Evolutionary conservation across 2,113 vertebrate species (phyloP).

Genomic region (Enhydra lutris): DNA sequence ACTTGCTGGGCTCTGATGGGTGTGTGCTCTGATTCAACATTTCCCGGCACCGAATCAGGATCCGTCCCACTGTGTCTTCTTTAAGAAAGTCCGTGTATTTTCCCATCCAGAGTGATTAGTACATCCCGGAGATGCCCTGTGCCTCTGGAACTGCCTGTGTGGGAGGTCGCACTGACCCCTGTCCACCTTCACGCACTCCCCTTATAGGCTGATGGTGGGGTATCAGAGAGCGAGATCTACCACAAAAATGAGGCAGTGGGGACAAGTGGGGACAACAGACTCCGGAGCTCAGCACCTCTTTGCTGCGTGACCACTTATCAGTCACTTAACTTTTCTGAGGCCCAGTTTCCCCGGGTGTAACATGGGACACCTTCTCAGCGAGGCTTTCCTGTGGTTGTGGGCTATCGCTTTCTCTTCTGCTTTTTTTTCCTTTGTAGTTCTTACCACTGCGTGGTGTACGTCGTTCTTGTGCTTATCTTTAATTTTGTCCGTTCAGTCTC

Average conservation of each 20-base stretch:
- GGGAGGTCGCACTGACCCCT: not conserved
- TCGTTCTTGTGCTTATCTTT: fast-evolving
- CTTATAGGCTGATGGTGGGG: not conserved
- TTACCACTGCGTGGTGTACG: fast-evolving
- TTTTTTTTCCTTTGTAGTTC: fast-evolving
- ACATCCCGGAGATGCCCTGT: not conserved
- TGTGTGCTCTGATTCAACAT: fast-evolving
- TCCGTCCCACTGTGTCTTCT: not conserved
- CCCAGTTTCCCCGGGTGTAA: not conserved
- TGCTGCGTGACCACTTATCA: fast-evolving
- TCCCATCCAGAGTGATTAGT: fast-evolving
- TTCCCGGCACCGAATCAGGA: not conserved
- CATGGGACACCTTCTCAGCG: not conserved
- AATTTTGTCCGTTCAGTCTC: not conserved
- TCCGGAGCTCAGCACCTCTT: fast-evolving
- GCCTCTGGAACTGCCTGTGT: not conserved
- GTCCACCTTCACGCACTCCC: fast-evolving
- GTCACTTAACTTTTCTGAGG: not conserved
- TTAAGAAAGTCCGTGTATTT: not conserved
- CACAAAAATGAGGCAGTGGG: fast-evolving
- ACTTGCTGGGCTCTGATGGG: too few relatives aligned
- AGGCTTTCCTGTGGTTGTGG: fast-evolving
- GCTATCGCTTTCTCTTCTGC: fast-evolving
- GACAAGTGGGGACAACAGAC: fast-evolving
- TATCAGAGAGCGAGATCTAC: not conserved